Evolutionary conservation across 1,140 invertebrate genomes (phyloP).

Genomic region (Hyles euphorbiae): DNA sequence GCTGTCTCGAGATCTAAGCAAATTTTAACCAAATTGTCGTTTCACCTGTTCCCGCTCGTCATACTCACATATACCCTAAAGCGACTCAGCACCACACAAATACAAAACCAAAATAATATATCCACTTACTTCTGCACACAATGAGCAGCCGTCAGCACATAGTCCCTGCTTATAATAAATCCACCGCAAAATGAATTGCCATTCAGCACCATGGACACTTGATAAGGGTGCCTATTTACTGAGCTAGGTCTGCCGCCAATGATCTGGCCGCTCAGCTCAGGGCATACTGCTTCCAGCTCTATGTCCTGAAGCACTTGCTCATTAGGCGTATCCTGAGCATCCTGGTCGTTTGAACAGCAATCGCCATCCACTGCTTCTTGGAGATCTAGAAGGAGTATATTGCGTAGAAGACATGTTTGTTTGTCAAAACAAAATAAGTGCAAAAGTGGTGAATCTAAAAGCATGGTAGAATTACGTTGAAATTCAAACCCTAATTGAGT

Average conservation of each 20-base stretch:
- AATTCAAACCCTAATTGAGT: too few species aligned
- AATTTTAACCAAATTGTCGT: too few species aligned
- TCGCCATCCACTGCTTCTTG: slow-evolving; percentile 46
- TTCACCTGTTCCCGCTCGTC: too few species aligned
- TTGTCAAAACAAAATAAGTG: slow-evolving; percentile 17
- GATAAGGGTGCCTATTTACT: slow-evolving; percentile 57
- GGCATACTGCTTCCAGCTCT: slow-evolving; percentile 49
- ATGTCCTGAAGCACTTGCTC: slow-evolving; percentile 30
- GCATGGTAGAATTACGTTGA: too few species aligned
- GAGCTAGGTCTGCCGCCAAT: slow-evolving; percentile 60
- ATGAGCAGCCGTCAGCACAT: slow-evolving; percentile 66
- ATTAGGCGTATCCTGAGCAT: slow-evolving; percentile 21
- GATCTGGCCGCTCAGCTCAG: slow-evolving; percentile 64
- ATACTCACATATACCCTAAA: too few species aligned
- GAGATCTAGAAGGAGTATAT: slow-evolving; percentile 36
- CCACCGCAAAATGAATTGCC: slow-evolving; percentile 68
- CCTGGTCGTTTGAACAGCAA: slow-evolving; percentile 31
- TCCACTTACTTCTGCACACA: slow-evolving; percentile 64
- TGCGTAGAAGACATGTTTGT: not conserved
- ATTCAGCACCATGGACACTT: slow-evolving; percentile 65
- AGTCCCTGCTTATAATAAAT: slow-evolving; percentile 62
- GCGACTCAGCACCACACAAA: too few species aligned
- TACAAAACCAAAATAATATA: not conserved
- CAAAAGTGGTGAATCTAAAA: slow-evolving; percentile 8
- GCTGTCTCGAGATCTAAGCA: too few species aligned